A percentile compares a stretch with the other conserved stretches of the same genome.
These are phyloP conservation scores for Parus major DNA, from an alignment of 2,113 vertebrate species.

Conservation along the genomic window DNA sequence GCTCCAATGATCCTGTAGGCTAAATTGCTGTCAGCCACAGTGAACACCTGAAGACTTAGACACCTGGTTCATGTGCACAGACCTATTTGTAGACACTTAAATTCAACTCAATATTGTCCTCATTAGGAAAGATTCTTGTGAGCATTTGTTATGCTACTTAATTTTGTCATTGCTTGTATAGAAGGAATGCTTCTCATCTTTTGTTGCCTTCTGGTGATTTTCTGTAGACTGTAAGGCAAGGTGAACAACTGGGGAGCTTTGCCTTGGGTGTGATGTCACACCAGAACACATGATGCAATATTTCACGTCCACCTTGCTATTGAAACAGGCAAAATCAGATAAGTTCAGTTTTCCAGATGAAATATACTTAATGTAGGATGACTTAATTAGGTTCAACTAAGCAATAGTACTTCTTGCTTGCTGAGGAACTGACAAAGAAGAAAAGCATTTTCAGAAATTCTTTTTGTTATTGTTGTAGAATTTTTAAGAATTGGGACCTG, in stretches of 20 bases:
- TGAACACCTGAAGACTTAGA: neutral
- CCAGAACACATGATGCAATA: neutral
- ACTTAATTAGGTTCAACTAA: neutral
- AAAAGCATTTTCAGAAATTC: neutral
- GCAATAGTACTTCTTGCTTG: neutral
- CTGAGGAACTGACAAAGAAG: neutral
- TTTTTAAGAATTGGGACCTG: neutral
- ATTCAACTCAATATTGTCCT: neutral
- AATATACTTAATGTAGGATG: neutral
- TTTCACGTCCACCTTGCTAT: neutral
- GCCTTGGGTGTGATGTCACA: neutral
- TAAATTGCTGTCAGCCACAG: neutral
- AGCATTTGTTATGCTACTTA: neutral
- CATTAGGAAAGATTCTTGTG: neutral
- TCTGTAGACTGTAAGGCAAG: neutral
- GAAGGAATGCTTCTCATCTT: neutral
- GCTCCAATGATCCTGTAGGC: neutral
- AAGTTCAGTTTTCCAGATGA: neutral
- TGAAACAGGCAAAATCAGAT: neutral
- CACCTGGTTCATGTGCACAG: neutral
- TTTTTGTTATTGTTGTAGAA: neutral
- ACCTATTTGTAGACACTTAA: neutral
- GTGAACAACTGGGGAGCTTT: neutral
- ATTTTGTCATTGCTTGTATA: neutral
- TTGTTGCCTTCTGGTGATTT: neutral